phyloP scores from a whole-genome alignment of 2,888 invertebrate genomes.

The Drosophila austrosaltans region DNA sequence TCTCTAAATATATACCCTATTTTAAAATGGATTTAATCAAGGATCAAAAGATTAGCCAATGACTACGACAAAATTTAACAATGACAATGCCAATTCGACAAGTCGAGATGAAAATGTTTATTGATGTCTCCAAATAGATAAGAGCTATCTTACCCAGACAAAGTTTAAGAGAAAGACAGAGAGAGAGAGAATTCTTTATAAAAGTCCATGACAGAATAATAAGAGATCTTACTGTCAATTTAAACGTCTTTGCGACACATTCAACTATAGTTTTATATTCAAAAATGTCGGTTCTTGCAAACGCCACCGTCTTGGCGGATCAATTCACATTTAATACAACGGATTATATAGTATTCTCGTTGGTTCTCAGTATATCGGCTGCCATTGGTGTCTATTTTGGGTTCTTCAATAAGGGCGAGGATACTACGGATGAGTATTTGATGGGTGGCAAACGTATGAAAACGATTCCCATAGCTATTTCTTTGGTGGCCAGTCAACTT shows the following conservation, averaged over 20 bases:
- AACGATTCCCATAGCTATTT: slow-evolving; percentile 86
- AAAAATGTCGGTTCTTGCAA: slow-evolving; percentile 48
- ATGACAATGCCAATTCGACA: neutral
- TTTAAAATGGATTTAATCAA: neutral
- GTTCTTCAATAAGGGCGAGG: slow-evolving; percentile 84
- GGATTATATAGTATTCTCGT: slow-evolving; percentile 85
- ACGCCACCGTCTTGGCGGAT: slow-evolving; percentile 38
- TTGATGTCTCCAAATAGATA: neutral
- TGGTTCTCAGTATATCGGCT: slow-evolving; percentile 85
- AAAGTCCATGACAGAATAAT: neutral
- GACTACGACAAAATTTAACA: neutral
- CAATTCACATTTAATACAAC: slow-evolving; percentile 73
- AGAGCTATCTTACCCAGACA: neutral
- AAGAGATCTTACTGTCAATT: neutral
- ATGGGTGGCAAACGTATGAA: slow-evolving; percentile 86
- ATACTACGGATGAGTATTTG: slow-evolving; percentile 85
- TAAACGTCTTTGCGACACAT: neutral
- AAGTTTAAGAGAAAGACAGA: neutral
- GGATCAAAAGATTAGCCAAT: slow-evolving; percentile 1
- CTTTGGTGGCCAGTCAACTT: slow-evolving; percentile 86
- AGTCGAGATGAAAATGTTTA: slow-evolving; percentile 1
- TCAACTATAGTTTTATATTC: neutral
- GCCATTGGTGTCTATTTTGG: slow-evolving; percentile 86
- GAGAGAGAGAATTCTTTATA: neutral
- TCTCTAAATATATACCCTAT: neutral